Base-by-base conservation (phyloP, 2,113 vertebrate genomes). In the Cephalopterus ornatus region DNA sequence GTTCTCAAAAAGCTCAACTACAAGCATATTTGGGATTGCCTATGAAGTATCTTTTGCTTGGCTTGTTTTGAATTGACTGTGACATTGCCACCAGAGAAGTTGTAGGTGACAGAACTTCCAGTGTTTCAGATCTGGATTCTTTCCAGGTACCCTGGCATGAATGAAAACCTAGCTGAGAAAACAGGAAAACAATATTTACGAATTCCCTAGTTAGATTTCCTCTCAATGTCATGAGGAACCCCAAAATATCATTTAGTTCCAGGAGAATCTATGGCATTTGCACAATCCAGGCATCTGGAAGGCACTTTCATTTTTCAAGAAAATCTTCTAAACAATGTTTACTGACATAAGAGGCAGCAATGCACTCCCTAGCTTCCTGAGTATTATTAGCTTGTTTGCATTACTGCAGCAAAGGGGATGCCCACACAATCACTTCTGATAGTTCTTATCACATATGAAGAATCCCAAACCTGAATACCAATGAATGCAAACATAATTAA, bases 131-230 rank as follows among this genome's bases (percentile, higher is more conserved):
- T 78, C 19, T 68, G 22, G 8, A 78, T 55, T 72, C 18, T 66
- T 85, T 81, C 9, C n/a, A 46, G 26, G 19, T 37, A 58, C 9
- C 4, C 8, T 24, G 4, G 91, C 0, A 0, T 35, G 44, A 85
- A 59, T 52, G 8, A 82, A 81, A 85, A 63, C 4, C 7, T n/a
- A 82, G 4, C 12, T 65, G 24, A 70, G 16, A 77, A 86, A 78
- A 22, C 12, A 56, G 6, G 4, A 3, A 74, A 80, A 55, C 3
- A 27, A 18, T 62, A 73, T 52, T 79, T 76, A 56, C 2, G 8
- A 33, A 50, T 30, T 9, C 1, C 6, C 5, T 39, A 44, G 9
- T 55, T 65, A 84, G 33, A 33, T 68, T 72, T 62, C 15, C 12
- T 62, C 12, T 37, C 19, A 19, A 3, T 67, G 85, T 63, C 23